phyloP scores from a whole-genome alignment of 1,140 invertebrate genomes.

The Potamilus streckersoni region DNA sequence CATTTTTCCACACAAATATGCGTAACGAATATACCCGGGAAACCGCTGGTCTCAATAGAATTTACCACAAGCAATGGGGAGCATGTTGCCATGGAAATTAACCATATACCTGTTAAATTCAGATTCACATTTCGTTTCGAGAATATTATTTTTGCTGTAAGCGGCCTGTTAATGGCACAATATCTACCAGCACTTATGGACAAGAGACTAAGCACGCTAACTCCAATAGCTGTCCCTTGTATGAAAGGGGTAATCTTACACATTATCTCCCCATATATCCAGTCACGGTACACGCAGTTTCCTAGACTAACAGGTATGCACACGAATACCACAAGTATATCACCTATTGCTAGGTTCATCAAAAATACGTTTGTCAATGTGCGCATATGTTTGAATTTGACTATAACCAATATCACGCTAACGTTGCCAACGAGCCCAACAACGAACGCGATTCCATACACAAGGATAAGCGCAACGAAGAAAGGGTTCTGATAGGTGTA shows the following conservation, averaged over 20 bases:
- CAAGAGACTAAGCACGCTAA: slow-evolving; percentile 51
- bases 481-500: slow-evolving; percentile 33
- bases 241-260: slow-evolving; percentile 68
- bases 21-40: slow-evolving; percentile 1
- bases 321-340: slow-evolving; percentile 83
- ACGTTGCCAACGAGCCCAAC: slow-evolving; percentile 89
- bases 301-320: slow-evolving; percentile 84
- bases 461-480: slow-evolving; percentile 64
- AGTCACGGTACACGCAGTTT: slow-evolving; percentile 86
- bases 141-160: slow-evolving; percentile 19
- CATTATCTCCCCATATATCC: slow-evolving; percentile 81
- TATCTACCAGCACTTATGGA: slow-evolving; percentile 41
- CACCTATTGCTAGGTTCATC: slow-evolving; percentile 81
- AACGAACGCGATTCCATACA: slow-evolving; percentile 79
- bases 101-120: slow-evolving; percentile 8
- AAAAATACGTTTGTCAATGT: slow-evolving; percentile 93
- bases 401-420: slow-evolving; percentile 75
- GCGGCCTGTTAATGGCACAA: slow-evolving; percentile 21
- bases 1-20: slow-evolving; percentile 17
- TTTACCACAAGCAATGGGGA: slow-evolving; percentile 23
- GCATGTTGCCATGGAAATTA: slow-evolving; percentile 2
- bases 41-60: background rate
- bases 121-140: slow-evolving; percentile 2
- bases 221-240: slow-evolving; percentile 35
- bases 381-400: slow-evolving; percentile 47